Evolutionary conservation across 2,113 vertebrate genomes (phyloP).

Genomic region (Pteropus alecto): DNA sequence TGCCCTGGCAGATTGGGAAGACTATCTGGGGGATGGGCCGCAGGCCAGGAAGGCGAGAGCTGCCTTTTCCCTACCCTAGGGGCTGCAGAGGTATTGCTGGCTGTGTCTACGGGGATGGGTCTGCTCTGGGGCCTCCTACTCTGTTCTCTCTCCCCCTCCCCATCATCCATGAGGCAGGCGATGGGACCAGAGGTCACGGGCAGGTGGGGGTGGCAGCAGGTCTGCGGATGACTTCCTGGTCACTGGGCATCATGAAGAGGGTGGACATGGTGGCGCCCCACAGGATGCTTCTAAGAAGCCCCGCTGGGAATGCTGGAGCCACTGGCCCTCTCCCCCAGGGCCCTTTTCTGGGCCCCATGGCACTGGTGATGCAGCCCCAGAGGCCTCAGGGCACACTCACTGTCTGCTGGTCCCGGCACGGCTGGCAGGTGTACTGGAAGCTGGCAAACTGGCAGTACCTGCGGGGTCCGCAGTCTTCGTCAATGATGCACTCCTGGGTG

Average conservation of each 20-base stretch:
- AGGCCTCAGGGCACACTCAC: conserved; percentile 80
- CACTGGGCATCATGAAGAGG: not conserved
- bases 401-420: conserved; percentile 85
- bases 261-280: not conserved
- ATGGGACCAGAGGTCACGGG: not conserved
- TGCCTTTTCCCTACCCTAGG: not conserved
- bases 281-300: not conserved
- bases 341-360: not conserved
- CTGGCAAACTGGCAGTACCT: conserved; percentile 88
- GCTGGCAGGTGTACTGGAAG: conserved; percentile 87
- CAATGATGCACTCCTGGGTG: conserved; percentile 89
- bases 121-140: too few species aligned
- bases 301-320: too few species aligned
- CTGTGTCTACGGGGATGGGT: not conserved
- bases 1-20: not conserved
- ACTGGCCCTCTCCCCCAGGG: not conserved
- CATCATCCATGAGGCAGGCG: not conserved
- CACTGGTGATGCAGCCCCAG: not conserved
- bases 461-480: conserved; percentile 89
- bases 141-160: not conserved
- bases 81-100: not conserved
- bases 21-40: not conserved
- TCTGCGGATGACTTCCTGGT: not conserved
- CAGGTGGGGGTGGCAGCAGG: too few species aligned
- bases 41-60: not conserved